Percentiles rank a stretch among this genome's conserved stretches.
Conservation (phyloP, 2,888 invertebrate genomes). For the Phania funesta region DNA sequence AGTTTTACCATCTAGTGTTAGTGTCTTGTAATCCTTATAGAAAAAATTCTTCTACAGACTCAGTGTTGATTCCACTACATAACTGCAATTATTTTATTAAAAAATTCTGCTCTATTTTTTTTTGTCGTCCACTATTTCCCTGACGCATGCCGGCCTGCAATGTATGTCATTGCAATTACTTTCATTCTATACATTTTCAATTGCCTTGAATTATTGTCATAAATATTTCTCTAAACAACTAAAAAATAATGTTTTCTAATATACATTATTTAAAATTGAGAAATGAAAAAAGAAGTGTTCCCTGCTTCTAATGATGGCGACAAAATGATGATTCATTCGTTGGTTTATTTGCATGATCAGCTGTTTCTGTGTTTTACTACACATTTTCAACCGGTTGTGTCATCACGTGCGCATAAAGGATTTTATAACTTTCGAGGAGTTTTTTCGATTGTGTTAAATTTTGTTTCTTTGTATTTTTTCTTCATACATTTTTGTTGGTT, state of each 20-base stretch:
- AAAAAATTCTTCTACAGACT: no score
- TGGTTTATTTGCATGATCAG: slow-evolving; percentile 61
- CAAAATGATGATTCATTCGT: slow-evolving; percentile 57
- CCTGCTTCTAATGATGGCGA: slow-evolving; percentile 3
- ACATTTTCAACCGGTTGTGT: slow-evolving; percentile 37
- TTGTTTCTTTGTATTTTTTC: not conserved
- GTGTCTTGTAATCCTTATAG: no score
- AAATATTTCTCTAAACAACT: slow-evolving; percentile 10
- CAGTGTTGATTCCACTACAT: no score
- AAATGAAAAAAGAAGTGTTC: slow-evolving; percentile 6
- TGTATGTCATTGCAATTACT: slow-evolving; percentile 69
- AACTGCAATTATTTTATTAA: no score
- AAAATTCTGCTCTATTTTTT: no score
- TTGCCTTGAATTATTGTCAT: slow-evolving; percentile 52
- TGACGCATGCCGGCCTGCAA: slow-evolving; percentile 17
- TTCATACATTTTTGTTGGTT: slow-evolving; percentile 19
- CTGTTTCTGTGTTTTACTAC: slow-evolving; percentile 30
- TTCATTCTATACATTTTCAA: slow-evolving; percentile 32
- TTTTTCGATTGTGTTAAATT: not conserved
- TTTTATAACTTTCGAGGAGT: slow-evolving; percentile 37
- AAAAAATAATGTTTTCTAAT: not conserved
- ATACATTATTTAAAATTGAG: not conserved
- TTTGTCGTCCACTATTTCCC: not conserved
- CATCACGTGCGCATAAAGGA: slow-evolving; percentile 51
- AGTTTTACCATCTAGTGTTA: no score